phyloP scores from a whole-genome alignment of 1,140 invertebrate genomes.

The Copidosoma floridanum region DNA sequence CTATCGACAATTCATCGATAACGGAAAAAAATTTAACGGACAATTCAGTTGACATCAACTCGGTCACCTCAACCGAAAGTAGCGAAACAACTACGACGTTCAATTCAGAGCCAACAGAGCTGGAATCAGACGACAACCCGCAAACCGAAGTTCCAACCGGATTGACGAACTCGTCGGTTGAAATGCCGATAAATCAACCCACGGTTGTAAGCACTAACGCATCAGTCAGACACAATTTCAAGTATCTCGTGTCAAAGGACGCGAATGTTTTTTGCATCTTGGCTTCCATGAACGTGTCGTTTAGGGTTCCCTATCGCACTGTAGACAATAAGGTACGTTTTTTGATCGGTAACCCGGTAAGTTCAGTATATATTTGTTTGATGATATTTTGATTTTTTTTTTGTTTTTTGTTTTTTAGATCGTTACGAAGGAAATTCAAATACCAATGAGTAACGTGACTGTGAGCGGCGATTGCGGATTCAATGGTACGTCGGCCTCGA shows the following conservation, averaged over 20 bases:
- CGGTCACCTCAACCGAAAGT: background rate
- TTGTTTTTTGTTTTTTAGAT: conserved; percentile 17
- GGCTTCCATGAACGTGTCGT: conserved; percentile 25
- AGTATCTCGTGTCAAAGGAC: conserved; percentile 18
- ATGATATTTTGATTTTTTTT: too few relatives aligned
- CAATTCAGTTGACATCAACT: too few relatives aligned
- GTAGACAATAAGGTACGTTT: conserved; percentile 13
- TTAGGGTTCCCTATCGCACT: conserved; percentile 19
- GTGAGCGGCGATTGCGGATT: conserved; percentile 25
- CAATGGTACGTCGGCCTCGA: conserved; percentile 5
- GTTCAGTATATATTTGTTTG: too few relatives aligned
- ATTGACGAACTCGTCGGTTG: background rate
- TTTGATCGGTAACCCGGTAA: too few relatives aligned
- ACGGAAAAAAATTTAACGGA: background rate
- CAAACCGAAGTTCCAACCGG: background rate
- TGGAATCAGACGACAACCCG: too few relatives aligned
- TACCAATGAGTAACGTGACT: conserved; percentile 24
- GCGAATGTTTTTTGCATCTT: conserved; percentile 24
- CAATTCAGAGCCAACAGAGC: too few relatives aligned
- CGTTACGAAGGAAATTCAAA: background rate
- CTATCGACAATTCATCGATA: background rate
- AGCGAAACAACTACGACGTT: too few relatives aligned
- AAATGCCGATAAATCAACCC: background rate
- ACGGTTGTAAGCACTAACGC: too few relatives aligned
- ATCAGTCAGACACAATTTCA: too few relatives aligned